Evolutionary conservation across 2,888 invertebrate species (phyloP), one percentile per base, ranked within the genome.

Genomic region (Hirtodrosophila alboralis): DNA sequence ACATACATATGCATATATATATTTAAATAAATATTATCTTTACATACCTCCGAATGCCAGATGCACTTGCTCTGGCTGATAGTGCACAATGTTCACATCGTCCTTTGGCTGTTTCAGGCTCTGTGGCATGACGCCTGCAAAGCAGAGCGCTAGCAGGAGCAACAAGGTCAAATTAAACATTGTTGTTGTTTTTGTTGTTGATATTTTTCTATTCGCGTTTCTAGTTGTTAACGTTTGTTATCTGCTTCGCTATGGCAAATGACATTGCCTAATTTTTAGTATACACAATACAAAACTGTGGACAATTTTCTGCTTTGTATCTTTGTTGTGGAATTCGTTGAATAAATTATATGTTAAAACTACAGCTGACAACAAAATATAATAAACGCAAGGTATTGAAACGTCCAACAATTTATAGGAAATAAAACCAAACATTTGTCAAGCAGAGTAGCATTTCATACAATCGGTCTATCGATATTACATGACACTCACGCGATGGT

Each of bases 61-160:
- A 89, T 94, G 94, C 13, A 94, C 91, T 88, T 94, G 94, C 85
- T 94, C 94, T 1, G 94, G 94, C 83, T 94, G 94, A 88, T 91
- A 93, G 74, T 91, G 88, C 13, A 89, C 87, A 10, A 90, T 83
- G 23, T n/a, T 12, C 1, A 48, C 3, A 48, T 60, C 41, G 6
- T 45, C 12, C 23, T 27, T 28, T 0, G 21, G 5, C 9, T 30
- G 23, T 8, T 9, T 28, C 23, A 36, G 12, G 9, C 13, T 54
- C 5, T 3, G 12, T 16, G 26, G 58, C 28, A 48, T 33, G 9
- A 14, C 13, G 36, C 38, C 38, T 4, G 27, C 31, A 10, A 44
- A 31, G 49, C 45, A 68, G 4, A 62, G 4, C 5, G 56, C 18
- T 28, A 77, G 30, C 52, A 63, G 14, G 4, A 60, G 10, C 48